Percentiles rank a stretch among this genome's conserved stretches.
phyloP scores from a whole-genome alignment of 2,113 vertebrate genomes.

The Nipponia nippon region DNA sequence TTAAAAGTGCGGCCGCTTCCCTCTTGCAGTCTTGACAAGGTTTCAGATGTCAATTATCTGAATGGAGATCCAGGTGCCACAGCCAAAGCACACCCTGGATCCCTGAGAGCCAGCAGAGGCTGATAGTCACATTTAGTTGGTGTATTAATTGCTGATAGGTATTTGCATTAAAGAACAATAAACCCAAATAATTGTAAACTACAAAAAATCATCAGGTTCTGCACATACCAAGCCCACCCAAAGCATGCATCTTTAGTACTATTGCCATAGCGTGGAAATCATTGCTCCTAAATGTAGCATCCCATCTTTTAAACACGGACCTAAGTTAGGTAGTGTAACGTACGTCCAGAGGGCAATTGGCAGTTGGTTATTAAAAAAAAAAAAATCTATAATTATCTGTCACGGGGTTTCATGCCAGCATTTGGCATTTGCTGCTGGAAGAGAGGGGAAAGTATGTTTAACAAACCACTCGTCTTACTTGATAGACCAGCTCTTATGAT shows the following conservation, averaged over 20 bases:
- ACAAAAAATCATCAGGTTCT: not conserved
- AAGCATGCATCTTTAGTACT: not conserved
- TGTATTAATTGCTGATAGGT: not conserved
- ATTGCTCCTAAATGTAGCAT: not conserved
- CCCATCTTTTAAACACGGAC: not conserved
- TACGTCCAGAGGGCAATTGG: not conserved
- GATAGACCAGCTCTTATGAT: not conserved
- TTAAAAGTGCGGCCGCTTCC: not conserved
- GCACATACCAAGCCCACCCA: not conserved
- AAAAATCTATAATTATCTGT: not conserved
- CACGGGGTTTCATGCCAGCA: not conserved
- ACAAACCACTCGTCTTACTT: not conserved
- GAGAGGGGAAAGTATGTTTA: not conserved
- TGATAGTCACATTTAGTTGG: not conserved
- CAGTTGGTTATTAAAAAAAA: not conserved
- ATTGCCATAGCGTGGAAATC: not conserved
- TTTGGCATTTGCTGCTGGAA: not conserved
- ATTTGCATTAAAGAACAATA: not conserved
- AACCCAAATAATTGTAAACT: not conserved
- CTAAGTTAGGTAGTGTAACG: not conserved
- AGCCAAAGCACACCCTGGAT: not conserved
- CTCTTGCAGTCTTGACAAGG: not conserved
- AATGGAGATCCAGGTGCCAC: not conserved
- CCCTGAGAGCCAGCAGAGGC: not conserved
- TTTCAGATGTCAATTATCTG: not conserved